These are phyloP conservation scores for Yponomeuta evonymella DNA, from an alignment of 2,888 invertebrate species.

Conservation along the genomic window DNA sequence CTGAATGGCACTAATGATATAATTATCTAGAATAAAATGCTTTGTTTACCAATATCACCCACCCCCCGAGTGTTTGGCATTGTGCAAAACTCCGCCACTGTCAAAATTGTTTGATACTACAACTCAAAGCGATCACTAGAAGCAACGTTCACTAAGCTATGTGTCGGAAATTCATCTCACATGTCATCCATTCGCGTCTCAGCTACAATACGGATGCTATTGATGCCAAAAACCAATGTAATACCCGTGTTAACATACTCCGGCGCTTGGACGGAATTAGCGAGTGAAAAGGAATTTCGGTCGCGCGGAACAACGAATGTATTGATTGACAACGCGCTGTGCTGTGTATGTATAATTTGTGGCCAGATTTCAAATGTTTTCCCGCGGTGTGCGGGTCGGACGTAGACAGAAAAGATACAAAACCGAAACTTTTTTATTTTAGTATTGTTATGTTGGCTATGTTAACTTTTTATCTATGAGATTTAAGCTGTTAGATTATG, in stretches of 20 bases:
- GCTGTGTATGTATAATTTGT: slow-evolving; percentile 17
- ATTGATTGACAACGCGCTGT: slow-evolving; percentile 25
- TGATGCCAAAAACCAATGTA: slow-evolving; percentile 28
- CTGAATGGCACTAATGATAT: slow-evolving; percentile 40
- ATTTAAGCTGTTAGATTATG: too few species aligned
- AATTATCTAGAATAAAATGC: slow-evolving; percentile 31
- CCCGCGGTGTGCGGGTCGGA: background rate
- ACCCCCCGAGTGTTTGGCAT: slow-evolving; percentile 31
- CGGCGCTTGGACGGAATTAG: slow-evolving; percentile 20
- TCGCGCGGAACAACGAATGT: slow-evolving; percentile 27
- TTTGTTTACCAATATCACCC: slow-evolving; percentile 35
- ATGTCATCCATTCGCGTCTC: background rate
- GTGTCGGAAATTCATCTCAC: background rate
- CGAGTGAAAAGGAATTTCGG: slow-evolving; percentile 29
- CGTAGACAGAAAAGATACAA: background rate
- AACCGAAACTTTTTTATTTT: background rate
- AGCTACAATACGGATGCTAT: background rate
- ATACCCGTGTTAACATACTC: slow-evolving; percentile 25
- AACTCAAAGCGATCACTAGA: background rate
- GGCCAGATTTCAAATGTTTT: slow-evolving; percentile 20
- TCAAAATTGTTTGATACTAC: background rate
- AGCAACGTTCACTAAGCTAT: background rate
- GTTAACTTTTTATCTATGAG: too few species aligned
- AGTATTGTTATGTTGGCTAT: too few species aligned
- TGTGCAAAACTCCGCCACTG: slow-evolving; percentile 8